Evolutionary conservation across 2,888 invertebrate species (phyloP).

Genomic region (Acleris cristana): DNA sequence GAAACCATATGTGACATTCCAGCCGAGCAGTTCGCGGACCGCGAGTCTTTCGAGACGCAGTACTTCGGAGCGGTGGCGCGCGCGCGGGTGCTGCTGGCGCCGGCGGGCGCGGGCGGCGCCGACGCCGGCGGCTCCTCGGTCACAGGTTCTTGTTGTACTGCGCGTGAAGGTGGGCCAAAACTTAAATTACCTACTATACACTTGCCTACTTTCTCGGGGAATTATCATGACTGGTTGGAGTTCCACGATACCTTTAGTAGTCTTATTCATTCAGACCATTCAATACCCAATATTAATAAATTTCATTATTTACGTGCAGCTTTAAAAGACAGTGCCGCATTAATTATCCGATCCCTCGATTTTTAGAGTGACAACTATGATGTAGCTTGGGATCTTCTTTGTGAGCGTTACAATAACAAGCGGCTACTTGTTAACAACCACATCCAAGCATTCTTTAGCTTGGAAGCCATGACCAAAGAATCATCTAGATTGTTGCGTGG

Average conservation of each 20-base stretch:
- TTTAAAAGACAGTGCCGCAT: conserved; percentile 38
- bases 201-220: conserved; percentile 37
- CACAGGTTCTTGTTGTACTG: conserved; percentile 6
- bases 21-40: conserved; percentile 17
- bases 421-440: conserved; percentile 3
- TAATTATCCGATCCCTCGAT: conserved; percentile 39
- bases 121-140: background rate
- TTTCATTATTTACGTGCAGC: conserved; percentile 3
- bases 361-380: conserved; percentile 41
- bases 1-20: conserved; percentile 13
- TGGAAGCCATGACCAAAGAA: background rate
- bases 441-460: background rate
- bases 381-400: conserved; percentile 41
- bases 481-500: background rate
- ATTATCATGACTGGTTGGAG: conserved; percentile 39
- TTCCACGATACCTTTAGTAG: conserved; percentile 36
- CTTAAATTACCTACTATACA: too few relatives aligned
- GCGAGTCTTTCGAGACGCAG: conserved; percentile 16
- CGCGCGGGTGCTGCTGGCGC: conserved; percentile 6
- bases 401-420: conserved; percentile 26
- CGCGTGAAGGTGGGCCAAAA: background rate
- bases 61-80: conserved; percentile 15
- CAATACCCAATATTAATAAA: conserved; percentile 21
- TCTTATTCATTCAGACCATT: conserved; percentile 25
- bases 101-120: background rate